These are phyloP conservation scores for Rhinoraja longicauda DNA, from an alignment of 2,797 vertebrate species.

Conservation along the genomic window DNA sequence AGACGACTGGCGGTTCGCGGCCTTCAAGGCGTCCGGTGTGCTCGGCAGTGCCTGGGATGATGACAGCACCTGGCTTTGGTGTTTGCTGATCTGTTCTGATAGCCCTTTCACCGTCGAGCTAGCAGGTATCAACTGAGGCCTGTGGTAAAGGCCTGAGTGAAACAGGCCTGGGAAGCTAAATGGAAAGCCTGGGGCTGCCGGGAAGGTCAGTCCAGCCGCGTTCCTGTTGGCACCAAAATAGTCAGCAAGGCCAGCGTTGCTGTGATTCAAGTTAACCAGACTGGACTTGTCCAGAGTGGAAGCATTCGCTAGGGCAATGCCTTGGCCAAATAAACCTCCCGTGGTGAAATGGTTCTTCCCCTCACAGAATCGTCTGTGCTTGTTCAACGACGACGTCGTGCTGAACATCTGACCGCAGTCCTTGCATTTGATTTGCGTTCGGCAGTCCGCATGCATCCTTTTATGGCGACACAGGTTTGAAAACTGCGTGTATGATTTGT, in stretches of 20 bases:
- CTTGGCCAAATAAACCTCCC: slow-evolving; percentile 94
- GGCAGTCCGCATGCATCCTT: slow-evolving; percentile 99
- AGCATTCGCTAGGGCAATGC: slow-evolving; percentile 86
- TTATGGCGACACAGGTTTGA: slow-evolving; percentile 99
- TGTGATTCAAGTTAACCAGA: slow-evolving; percentile 85
- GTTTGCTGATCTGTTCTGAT: slow-evolving; percentile 67
- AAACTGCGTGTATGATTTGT: slow-evolving; percentile 99
- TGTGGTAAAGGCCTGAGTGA: slow-evolving; percentile 95
- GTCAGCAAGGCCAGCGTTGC: slow-evolving; percentile 86
- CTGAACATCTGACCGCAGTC: slow-evolving; percentile 99
- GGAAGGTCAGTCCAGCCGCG: slow-evolving; percentile 91
- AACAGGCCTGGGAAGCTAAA: slow-evolving; percentile 97
- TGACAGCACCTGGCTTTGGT: slow-evolving; percentile 81
- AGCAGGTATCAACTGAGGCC: slow-evolving; percentile 85
- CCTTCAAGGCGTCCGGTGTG: slow-evolving; percentile 86
- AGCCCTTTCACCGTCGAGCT: slow-evolving; percentile 83
- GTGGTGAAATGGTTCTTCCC: slow-evolving; percentile 98
- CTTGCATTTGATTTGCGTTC: slow-evolving; percentile 99
- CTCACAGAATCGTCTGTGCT: slow-evolving; percentile 98
- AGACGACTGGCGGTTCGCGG: slow-evolving; percentile 79
- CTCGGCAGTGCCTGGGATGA: slow-evolving; percentile 79
- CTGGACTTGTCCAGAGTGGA: slow-evolving; percentile 89
- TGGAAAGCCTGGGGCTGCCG: slow-evolving; percentile 88
- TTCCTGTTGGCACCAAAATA: slow-evolving; percentile 96
- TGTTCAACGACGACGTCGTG: slow-evolving; percentile 99